These are phyloP conservation scores for Entomyzon cyanotis DNA, from an alignment of 2,113 vertebrate genomes.

Conservation along the genomic window DNA sequence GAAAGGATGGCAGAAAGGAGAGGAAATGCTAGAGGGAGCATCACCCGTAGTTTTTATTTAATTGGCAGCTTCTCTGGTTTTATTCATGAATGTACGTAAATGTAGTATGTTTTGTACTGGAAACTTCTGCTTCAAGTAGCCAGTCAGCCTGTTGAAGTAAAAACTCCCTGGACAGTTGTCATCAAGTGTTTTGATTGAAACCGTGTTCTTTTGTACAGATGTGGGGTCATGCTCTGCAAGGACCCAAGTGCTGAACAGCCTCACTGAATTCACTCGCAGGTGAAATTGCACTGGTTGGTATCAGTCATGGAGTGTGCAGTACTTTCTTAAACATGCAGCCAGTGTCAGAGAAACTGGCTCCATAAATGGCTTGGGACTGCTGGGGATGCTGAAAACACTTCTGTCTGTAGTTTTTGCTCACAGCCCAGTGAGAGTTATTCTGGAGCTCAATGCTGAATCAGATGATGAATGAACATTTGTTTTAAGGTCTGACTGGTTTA, in stretches of 20 bases:
- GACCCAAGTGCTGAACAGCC: background rate
- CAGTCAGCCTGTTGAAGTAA: background rate
- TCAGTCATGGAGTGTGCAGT: fast-evolving
- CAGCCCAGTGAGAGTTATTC: background rate
- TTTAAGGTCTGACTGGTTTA: background rate
- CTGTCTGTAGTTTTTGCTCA: background rate
- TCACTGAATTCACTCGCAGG: background rate
- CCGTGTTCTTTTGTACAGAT: background rate
- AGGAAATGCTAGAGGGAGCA: background rate
- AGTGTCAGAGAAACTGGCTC: background rate
- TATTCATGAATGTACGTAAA: background rate
- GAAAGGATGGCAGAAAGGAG: background rate
- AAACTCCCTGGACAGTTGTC: background rate
- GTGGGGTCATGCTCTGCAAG: background rate
- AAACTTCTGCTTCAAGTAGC: background rate
- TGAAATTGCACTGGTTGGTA: background rate
- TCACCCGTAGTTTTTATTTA: background rate
- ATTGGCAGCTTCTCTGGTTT: background rate
- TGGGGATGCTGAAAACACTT: background rate
- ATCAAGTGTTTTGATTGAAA: background rate
- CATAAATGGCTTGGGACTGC: background rate
- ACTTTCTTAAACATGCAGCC: background rate
- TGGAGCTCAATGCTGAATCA: background rate
- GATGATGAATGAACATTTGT: background rate
- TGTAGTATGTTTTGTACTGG: background rate